Base-by-base conservation (phyloP, 2,113 vertebrate species). In the Toxostoma redivivum region DNA sequence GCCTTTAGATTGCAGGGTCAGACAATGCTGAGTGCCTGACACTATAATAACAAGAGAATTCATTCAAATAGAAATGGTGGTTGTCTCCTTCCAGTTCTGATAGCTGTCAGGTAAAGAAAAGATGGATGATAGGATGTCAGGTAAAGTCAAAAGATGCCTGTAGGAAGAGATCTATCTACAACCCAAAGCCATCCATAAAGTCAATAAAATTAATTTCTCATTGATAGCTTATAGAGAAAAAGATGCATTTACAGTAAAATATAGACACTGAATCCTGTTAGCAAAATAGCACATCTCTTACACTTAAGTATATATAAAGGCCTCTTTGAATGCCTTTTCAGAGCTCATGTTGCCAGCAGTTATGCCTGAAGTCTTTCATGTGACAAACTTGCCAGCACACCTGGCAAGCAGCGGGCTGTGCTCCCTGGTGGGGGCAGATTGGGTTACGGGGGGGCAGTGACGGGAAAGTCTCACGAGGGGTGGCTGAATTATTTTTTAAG, bases 401-500 rank as follows among this genome's bases (percentile, higher is more conserved):
- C 96, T 97, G 97, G 96, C 74, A 66, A 80, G 79, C 28, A 92
- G 74, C 3, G 12, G 92, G 57, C 71, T 56, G 54, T 33, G 82
- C 92, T 84, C 70, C 47, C 25, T 11, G n/a, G 5, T 37, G n/a
- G 94, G 79, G 54, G 38, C 79, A 24, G 94, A 87, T 97, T 81
- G 48, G 86, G 95, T 98, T 98, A 93, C 95, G n/a, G 85, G 96
- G 77, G 85, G 79, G 81, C 88, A 89, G 81, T 66, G 94, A 95
- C 6, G 3, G 72, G 84, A 81, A 91, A 84, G 82, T 72, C 96
- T 97, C 94, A 38, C 88, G 83, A 97, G 91, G 86, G 73, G 64
- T 77, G 86, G 33, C 94, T 83, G 92, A 95, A 95, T 97, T 90
- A 86, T 73, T 90, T 97, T 97, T 97, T 95, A 88, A 96, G 90